Percentiles rank a stretch among this genome's conserved stretches.
Conservation (phyloP, 2,797 vertebrate species). For the Limnodromus scolopaceus region DNA sequence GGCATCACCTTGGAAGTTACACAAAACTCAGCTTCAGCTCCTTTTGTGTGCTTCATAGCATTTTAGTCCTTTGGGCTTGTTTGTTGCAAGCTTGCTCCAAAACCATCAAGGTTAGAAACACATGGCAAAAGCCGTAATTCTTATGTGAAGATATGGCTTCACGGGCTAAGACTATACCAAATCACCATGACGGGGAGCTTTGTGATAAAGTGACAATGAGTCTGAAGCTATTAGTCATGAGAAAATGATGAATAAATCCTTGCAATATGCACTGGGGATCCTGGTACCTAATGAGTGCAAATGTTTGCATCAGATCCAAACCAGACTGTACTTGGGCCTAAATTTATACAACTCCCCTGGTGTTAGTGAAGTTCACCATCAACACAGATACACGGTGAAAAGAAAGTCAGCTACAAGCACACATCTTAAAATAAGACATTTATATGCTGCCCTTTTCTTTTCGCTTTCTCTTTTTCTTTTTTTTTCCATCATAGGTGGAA, state of each 20-base stretch:
- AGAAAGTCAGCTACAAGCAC: neutral
- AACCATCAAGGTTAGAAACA: neutral
- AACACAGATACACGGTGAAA: neutral
- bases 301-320: neutral
- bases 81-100: neutral
- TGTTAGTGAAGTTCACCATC: neutral
- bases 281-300: too few species aligned
- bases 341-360: neutral
- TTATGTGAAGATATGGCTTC: neutral
- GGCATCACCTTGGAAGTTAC: neutral
- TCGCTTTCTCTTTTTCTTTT: neutral
- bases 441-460: neutral
- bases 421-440: neutral
- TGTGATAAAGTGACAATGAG: neutral
- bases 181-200: neutral
- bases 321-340: neutral
- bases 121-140: neutral
- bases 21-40: neutral
- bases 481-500: constrained; percentile 83
- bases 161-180: neutral
- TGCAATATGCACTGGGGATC: neutral
- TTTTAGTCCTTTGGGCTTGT: neutral
- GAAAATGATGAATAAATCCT: accelerated
- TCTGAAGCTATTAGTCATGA: accelerated
- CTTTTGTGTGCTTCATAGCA: accelerated